Percentiles rank a stretch among this genome's conserved stretches.
Evolutionary conservation across 2,888 invertebrate species (phyloP).

Genomic region (Allygus modestus): DNA sequence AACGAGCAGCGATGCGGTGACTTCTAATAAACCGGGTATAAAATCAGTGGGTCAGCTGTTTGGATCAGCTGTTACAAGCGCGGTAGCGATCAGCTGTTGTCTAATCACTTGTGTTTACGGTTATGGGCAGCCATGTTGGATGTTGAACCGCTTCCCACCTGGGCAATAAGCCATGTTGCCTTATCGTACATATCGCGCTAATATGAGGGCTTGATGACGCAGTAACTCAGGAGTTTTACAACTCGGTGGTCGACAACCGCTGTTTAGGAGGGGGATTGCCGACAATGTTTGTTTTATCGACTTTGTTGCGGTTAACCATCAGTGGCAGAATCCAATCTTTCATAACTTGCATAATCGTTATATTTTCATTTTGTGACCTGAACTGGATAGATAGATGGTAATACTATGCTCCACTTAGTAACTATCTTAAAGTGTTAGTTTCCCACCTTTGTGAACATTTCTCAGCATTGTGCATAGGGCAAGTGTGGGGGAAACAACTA

Average conservation of each 20-base stretch:
- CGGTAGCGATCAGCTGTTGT: conserved; percentile 38
- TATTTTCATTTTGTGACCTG: too few species aligned
- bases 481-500: too few species aligned
- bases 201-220: conserved; percentile 34
- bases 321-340: too few species aligned
- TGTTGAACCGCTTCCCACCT: background rate
- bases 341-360: too few species aligned
- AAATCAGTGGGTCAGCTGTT: conserved; percentile 25
- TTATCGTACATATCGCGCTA: conserved; percentile 8
- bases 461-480: too few species aligned
- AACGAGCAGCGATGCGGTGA: too few species aligned
- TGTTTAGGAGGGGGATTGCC: background rate
- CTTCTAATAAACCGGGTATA: background rate
- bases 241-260: background rate
- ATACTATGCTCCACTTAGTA: too few species aligned
- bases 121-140: background rate
- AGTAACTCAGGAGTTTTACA: background rate
- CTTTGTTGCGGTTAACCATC: background rate
- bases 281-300: background rate
- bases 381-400: too few species aligned
- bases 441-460: too few species aligned
- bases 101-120: conserved; percentile 35
- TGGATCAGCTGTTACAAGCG: conserved; percentile 24
- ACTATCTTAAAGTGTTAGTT: too few species aligned
- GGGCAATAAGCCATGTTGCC: conserved; percentile 17